Base-by-base conservation (phyloP, 2,888 invertebrate genomes). In the Anorthoa munda region DNA sequence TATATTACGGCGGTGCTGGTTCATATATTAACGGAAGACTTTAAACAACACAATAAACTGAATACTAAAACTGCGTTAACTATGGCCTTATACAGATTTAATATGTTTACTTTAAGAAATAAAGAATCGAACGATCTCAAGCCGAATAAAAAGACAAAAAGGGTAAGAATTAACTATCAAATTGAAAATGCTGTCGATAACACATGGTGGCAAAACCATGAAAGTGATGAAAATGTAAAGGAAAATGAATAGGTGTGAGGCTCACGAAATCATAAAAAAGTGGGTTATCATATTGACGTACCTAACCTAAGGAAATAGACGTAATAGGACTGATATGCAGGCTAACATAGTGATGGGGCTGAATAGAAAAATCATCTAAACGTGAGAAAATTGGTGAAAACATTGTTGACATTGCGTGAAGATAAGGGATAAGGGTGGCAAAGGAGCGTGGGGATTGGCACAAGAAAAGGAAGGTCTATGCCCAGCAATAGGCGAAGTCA, bases 41-140 rank as follows among this genome's bases (percentile, higher is more conserved):
- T 61, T 12, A 50, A 56, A 45, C 48, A 15, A 48, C 15, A 60
- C 15, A 2, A 53, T 53, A 39, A 0, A 17, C 12, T 50, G 2
- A 23, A 75, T 48, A 13, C 23, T 2, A 21, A 15, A 23, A 11
- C n/a, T 53, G 21, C 3, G 4, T 15, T 13, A 23, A 4, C 39
- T 68, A 15, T 69, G 56, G 69, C n/a, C 39, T 71, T 39, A 31
- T 13, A 21, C 5, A 65, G 21, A 31, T 53, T 1, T n/a, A 55
- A 66, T 31, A 26, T 12, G 4, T 26, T 60, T 26, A 46, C 46
- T n/a, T 23, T 0, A 72, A 51, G 15, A 15, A 48, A 12, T 13
- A 4, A 51, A 26, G 4, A n/a, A 46, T 17, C 45, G 4, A 53
- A 39, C 4, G 12, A 56, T 1, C 0, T 31, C n/a, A 18, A 13